phyloP scores from a whole-genome alignment of 2,797 vertebrate species.

The Gadopsis marmoratus region DNA sequence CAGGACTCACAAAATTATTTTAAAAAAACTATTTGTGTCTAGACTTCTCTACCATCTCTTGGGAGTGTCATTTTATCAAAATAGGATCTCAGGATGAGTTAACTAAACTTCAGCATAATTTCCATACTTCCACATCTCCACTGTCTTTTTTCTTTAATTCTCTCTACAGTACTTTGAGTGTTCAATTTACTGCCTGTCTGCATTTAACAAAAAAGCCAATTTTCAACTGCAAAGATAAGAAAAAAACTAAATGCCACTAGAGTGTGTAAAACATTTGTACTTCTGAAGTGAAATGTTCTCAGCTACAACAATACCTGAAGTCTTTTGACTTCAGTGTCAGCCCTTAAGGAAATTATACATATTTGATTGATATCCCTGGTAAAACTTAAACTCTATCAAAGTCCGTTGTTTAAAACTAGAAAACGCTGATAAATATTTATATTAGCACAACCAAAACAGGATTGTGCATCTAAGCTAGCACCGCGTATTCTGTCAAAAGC shows the following conservation, averaged over 20 bases:
- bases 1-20: not conserved
- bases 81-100: constrained; percentile 8
- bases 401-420: not conserved
- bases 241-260: no score
- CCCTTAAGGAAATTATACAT: not conserved
- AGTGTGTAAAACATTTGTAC: constrained; percentile 59
- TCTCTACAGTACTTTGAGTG: constrained; percentile 49
- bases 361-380: not conserved
- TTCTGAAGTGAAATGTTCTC: constrained; percentile 50
- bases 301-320: constrained; percentile 27
- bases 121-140: constrained; percentile 4
- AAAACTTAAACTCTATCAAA: not conserved
- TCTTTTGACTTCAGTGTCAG: constrained; percentile 25
- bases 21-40: not conserved
- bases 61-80: not conserved
- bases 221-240: constrained; percentile 63
- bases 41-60: not conserved
- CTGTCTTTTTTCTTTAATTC: constrained; percentile 39
- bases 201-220: constrained; percentile 63
- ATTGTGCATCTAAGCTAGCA: not conserved
- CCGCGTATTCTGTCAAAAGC: not conserved
- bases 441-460: not conserved
- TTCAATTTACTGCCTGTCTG: constrained; percentile 78
- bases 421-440: not conserved
- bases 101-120: constrained; percentile 13